Evolutionary conservation across 2,797 vertebrate species (phyloP).

Genomic region (Amphiprion clarkii): DNA sequence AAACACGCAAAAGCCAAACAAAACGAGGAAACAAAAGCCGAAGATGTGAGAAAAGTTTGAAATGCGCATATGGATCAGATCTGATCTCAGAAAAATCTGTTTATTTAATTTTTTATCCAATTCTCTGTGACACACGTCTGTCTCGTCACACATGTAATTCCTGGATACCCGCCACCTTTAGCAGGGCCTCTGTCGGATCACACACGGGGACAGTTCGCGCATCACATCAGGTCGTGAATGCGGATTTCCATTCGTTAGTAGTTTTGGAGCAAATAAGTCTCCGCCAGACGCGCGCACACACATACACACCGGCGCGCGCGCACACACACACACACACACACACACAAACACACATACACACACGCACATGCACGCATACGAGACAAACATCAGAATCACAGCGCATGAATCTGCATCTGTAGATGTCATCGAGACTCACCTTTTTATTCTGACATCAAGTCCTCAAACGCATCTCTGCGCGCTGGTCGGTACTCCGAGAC

Average conservation of each 20-base stretch:
- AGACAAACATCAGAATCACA: slow-evolving; percentile 4
- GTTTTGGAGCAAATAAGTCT: slow-evolving; percentile 53
- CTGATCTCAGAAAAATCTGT: not conserved
- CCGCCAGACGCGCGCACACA: slow-evolving; percentile 2
- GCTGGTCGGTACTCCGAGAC: slow-evolving; percentile 52
- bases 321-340: not conserved
- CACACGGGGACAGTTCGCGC: slow-evolving; percentile 26
- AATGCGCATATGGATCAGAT: not conserved
- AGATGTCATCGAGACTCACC: slow-evolving; percentile 57
- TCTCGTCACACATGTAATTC: slow-evolving; percentile 48
- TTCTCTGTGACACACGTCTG: not conserved
- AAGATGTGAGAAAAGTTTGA: slow-evolving; percentile 45
- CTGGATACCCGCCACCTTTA: slow-evolving; percentile 36
- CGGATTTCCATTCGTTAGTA: slow-evolving; percentile 49
- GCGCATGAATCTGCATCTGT: slow-evolving; percentile 4
- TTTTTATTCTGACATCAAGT: slow-evolving; percentile 50
- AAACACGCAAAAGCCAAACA: not conserved
- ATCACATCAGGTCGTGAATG: slow-evolving; percentile 37
- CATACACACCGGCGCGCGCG: slow-evolving; percentile 1
- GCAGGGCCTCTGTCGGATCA: slow-evolving; percentile 5
- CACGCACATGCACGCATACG: not conserved
- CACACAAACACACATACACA: no score
- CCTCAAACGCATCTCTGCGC: slow-evolving; percentile 45
- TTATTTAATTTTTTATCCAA: not conserved
- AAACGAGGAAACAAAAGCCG: not conserved